Conservation (phyloP, 2,888 invertebrate species). For the Cylindroiulus punctatus region DNA sequence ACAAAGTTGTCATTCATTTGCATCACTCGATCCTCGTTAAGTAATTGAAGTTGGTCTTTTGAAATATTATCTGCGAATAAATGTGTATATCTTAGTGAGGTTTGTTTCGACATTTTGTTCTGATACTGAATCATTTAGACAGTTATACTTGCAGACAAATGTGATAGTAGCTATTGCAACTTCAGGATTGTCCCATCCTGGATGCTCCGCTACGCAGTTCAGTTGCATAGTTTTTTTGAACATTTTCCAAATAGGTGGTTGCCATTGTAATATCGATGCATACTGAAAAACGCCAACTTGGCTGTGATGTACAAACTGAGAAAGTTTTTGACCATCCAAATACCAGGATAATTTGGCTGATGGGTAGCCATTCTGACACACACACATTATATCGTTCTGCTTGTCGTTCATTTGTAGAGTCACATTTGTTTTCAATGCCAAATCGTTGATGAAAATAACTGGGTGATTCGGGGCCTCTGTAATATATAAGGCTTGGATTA, state of each 20-base stretch:
- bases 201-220: background rate
- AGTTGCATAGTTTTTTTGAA: background rate
- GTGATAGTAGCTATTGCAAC: background rate
- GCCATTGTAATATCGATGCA: background rate
- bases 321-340: background rate
- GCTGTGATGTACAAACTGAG: background rate
- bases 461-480: background rate
- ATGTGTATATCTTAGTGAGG: background rate
- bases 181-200: background rate
- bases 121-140: background rate
- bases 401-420: background rate
- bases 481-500: background rate
- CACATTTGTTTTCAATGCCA: background rate
- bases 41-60: background rate
- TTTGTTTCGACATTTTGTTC: background rate
- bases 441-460: background rate
- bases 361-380: constrained; percentile 6
- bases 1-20: background rate
- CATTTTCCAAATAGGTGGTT: background rate
- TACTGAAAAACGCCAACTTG: background rate
- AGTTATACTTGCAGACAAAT: background rate
- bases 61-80: background rate
- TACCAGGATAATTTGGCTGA: background rate
- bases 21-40: background rate
- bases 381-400: background rate